These are phyloP conservation scores for Garra rufa DNA, from an alignment of 2,113 vertebrate genomes.

Conservation along the genomic window DNA sequence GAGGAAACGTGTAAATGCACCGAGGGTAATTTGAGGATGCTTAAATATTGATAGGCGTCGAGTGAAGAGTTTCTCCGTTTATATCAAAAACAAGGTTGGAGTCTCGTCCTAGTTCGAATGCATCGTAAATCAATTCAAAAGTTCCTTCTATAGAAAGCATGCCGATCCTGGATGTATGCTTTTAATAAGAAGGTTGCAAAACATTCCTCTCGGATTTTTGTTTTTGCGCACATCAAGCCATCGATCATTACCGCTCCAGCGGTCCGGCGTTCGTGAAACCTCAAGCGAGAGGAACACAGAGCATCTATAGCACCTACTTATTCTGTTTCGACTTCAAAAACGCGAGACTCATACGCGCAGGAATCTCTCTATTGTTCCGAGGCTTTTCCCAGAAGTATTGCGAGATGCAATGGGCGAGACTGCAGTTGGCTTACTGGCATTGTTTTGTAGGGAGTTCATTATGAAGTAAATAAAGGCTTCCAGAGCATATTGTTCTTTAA, in stretches of 20 bases:
- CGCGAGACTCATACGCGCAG: not conserved
- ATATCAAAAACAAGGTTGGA: constrained; percentile 31
- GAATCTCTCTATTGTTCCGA: constrained; percentile 33
- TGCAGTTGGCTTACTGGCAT: constrained; percentile 29
- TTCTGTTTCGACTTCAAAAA: constrained; percentile 14
- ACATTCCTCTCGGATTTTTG: not conserved
- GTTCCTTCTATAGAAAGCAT: constrained; percentile 30
- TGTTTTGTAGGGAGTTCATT: constrained; percentile 11
- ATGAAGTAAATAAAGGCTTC: constrained; percentile 28
- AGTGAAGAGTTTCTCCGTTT: constrained; percentile 34
- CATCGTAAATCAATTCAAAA: constrained; percentile 19
- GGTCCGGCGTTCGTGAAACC: not conserved
- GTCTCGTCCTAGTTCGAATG: constrained; percentile 26
- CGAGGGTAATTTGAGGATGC: constrained; percentile 36
- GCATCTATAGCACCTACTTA: constrained; percentile 2
- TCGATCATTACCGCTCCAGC: constrained; percentile 24
- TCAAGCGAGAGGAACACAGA: constrained; percentile 10
- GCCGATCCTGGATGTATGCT: constrained; percentile 10
- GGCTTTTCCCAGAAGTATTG: constrained; percentile 39
- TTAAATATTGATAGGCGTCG: constrained; percentile 50
- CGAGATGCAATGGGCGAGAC: constrained; percentile 14
- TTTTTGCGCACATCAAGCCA: constrained; percentile 13
- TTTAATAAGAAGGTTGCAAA: constrained; percentile 37
- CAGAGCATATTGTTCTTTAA: constrained; percentile 35
- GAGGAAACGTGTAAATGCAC: constrained; percentile 28